Base-by-base conservation (phyloP, 1,140 invertebrate species). In the Schlechtendalia chinensis region DNA sequence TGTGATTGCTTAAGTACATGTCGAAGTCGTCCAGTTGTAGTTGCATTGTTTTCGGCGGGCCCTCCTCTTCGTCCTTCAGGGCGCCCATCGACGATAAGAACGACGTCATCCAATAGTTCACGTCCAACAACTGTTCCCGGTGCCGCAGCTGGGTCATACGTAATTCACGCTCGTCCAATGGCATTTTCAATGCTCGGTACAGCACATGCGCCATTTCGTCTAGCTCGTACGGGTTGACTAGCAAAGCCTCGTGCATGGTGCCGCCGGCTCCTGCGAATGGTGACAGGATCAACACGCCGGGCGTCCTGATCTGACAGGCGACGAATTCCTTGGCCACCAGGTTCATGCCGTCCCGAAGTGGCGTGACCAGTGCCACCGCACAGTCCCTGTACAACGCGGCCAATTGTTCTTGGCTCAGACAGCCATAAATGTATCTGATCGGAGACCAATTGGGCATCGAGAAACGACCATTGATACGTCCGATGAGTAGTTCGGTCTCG, bases 301-400 rank as follows among this genome's bases (percentile, higher is more conserved):
- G 93, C 17, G 90, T 90, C 82, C 94, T 94, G 12, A 95, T 95
- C 86, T 96, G 94, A 84, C 94, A 96, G 8, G 94, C 94, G 3
- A 96, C 94, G 84, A 95, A 96, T 85, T 97, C 95, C 86, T 97
- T 96, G 8, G 94, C 94, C 0, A 96, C 94, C 56, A 96, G 87
- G 86, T 96, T 96, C 94, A 96, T 96, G 63, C 95, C 95, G 85
- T 96, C 95, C 61, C 94, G 87, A 0, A 96, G 85, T 0, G 94
- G 94, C 0, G 94, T 96, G 0, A 96, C 94, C 22, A 96, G 85
- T 24, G 92, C 93, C 0, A 97, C 93, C 0, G 93, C 91, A 0
- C 94, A 90, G 83, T 96, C 94, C 22, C 94, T 87, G 86, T 95
- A 95, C 82, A 95, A 92, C 0, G 93, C 93, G 3, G 94, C 93